These are phyloP conservation scores for Prunella strophiata DNA, from an alignment of 2,797 vertebrate species.

Conservation along the genomic window DNA sequence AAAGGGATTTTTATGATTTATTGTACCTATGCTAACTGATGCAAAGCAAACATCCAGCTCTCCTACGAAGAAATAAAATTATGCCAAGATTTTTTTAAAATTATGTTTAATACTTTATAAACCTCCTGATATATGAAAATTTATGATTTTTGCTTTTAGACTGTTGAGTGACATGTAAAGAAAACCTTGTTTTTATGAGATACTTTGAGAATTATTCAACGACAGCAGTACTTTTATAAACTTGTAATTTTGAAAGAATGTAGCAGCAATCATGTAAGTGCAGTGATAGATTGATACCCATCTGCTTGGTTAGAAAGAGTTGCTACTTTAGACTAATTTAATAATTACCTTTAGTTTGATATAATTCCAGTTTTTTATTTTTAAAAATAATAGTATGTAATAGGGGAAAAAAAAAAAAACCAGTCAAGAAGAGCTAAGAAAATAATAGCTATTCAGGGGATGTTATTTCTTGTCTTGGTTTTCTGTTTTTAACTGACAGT, in stretches of 20 bases:
- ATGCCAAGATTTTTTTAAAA: background rate
- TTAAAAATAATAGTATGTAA: background rate
- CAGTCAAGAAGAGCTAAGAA: background rate
- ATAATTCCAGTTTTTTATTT: background rate
- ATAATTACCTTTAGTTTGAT: background rate
- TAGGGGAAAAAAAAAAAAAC: background rate
- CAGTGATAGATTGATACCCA: background rate
- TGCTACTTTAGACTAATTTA: background rate
- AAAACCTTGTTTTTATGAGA: background rate
- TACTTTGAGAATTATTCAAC: background rate
- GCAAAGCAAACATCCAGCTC: background rate
- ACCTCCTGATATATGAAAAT: background rate
- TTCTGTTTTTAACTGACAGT: background rate
- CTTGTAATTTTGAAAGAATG: background rate
- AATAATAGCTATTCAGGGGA: background rate
- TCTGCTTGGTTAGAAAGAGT: background rate
- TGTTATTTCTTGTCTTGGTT: background rate
- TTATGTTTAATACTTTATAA: background rate
- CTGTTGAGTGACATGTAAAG: background rate
- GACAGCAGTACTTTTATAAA: background rate
- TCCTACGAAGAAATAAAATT: background rate
- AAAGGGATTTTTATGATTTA: background rate
- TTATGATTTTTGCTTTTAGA: background rate
- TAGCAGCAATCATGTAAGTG: background rate
- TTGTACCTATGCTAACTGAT: background rate